Evolutionary conservation across 2,888 invertebrate species (phyloP).

Genomic region (Athalia rosae): DNA sequence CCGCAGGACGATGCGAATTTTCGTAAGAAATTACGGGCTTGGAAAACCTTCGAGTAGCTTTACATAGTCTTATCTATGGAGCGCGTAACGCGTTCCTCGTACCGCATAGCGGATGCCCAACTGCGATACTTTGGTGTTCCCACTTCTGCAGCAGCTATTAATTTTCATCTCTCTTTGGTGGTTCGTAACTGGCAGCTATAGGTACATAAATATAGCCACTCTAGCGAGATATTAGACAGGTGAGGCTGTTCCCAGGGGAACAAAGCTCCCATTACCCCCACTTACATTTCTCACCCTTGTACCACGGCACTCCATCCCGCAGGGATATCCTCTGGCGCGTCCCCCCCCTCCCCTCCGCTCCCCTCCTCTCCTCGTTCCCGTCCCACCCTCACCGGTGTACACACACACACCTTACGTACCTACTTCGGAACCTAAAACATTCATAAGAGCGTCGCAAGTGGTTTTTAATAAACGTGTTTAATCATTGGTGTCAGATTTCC

Average conservation of each 20-base stretch:
- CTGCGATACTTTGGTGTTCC: slow-evolving; percentile 11
- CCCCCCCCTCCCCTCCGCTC: slow-evolving; percentile 53
- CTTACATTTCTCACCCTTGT: slow-evolving; percentile 51
- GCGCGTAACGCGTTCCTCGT: too few species aligned
- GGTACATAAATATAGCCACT: slow-evolving; percentile 60
- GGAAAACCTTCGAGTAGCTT: too few species aligned
- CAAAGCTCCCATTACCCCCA: slow-evolving; percentile 69
- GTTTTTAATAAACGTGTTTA: slow-evolving; percentile 70
- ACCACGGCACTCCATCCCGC: not conserved
- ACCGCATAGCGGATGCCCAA: not conserved
- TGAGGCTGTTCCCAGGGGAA: slow-evolving; percentile 70
- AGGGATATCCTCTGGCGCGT: slow-evolving; percentile 31
- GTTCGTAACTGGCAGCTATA: slow-evolving; percentile 50
- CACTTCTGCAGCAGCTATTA: slow-evolving; percentile 21
- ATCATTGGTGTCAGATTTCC: slow-evolving; percentile 65
- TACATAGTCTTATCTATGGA: too few species aligned
- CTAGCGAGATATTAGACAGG: slow-evolving; percentile 70
- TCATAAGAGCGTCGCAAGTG: slow-evolving; percentile 67
- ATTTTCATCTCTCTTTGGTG: slow-evolving; percentile 40
- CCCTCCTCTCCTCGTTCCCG: slow-evolving; percentile 52
- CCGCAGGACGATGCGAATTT: too few species aligned
- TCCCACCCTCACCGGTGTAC: slow-evolving; percentile 36
- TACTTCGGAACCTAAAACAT: slow-evolving; percentile 61
- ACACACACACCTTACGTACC: slow-evolving; percentile 35
- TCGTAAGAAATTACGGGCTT: too few species aligned